These are phyloP conservation scores for Nothura maculosa DNA, from an alignment of 2,797 vertebrate species.

Conservation along the genomic window DNA sequence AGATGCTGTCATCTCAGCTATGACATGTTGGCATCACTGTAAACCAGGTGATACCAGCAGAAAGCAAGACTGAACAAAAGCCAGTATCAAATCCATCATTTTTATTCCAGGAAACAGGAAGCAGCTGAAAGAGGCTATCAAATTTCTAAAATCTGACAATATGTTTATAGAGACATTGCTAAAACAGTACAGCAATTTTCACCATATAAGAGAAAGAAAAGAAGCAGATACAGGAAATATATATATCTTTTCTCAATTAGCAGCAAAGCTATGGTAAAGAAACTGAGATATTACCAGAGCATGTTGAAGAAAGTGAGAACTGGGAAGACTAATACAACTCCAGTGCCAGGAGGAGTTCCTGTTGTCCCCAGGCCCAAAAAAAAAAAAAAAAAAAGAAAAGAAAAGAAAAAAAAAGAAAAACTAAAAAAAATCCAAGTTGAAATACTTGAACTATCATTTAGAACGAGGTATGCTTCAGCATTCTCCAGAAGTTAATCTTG, in stretches of 20 bases:
- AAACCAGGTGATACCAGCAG: slow-evolving; percentile 19
- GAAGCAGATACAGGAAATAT: not conserved
- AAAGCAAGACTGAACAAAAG: slow-evolving; percentile 37
- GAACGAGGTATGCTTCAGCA: not conserved
- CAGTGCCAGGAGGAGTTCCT: not conserved
- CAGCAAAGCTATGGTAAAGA: slow-evolving; percentile 11
- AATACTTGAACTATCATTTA: not conserved
- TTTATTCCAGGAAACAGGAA: slow-evolving; percentile 49
- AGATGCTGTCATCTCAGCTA: not conserved
- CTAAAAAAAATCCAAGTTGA: not conserved
- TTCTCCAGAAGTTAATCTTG: not conserved
- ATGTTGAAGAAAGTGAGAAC: not conserved
- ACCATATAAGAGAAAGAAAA: slow-evolving; percentile 27
- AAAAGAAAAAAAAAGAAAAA: not conserved
- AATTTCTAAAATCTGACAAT: slow-evolving; percentile 12
- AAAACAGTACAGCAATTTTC: not conserved
- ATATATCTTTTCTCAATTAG: not conserved
- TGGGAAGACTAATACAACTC: not conserved
- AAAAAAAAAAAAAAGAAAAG: not conserved
- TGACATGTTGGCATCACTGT: not conserved
- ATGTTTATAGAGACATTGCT: slow-evolving; percentile 20
- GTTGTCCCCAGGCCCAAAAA: not conserved
- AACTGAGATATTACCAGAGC: not conserved
- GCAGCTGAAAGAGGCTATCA: slow-evolving; percentile 34
- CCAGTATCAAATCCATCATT: not conserved